These are phyloP conservation scores for Psophia crepitans DNA, from an alignment of 2,113 vertebrate genomes.

Conservation along the genomic window DNA sequence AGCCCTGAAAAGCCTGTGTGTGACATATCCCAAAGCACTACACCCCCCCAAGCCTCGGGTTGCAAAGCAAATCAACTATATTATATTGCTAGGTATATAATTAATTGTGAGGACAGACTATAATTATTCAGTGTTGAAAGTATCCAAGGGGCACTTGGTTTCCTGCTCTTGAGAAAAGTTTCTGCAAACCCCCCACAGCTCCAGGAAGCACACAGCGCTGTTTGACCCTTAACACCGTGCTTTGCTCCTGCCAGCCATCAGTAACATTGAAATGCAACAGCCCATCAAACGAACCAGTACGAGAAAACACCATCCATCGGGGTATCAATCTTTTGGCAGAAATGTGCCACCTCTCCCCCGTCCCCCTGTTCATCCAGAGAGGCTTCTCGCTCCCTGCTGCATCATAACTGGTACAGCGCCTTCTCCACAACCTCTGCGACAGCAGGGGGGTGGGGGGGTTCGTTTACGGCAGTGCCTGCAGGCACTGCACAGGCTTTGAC, in stretches of 20 bases:
- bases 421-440: background rate
- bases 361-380: background rate
- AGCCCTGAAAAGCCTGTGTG: background rate
- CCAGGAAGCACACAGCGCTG: background rate
- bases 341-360: background rate
- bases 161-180: background rate
- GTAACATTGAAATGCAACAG: background rate
- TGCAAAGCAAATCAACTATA: background rate
- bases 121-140: background rate
- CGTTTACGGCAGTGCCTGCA: background rate
- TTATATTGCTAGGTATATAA: background rate
- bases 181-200: background rate
- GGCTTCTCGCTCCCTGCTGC: background rate
- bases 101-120: background rate
- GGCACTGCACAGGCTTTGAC: background rate
- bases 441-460: background rate
- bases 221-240: background rate
- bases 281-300: background rate
- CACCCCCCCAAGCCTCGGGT: background rate
- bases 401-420: accelerated
- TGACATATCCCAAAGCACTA: background rate
- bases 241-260: background rate
- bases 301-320: background rate
- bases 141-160: background rate
- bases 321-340: background rate